Evolutionary conservation across 1,140 invertebrate genomes (phyloP).

Genomic region (Pygmarrhopalites habei): DNA sequence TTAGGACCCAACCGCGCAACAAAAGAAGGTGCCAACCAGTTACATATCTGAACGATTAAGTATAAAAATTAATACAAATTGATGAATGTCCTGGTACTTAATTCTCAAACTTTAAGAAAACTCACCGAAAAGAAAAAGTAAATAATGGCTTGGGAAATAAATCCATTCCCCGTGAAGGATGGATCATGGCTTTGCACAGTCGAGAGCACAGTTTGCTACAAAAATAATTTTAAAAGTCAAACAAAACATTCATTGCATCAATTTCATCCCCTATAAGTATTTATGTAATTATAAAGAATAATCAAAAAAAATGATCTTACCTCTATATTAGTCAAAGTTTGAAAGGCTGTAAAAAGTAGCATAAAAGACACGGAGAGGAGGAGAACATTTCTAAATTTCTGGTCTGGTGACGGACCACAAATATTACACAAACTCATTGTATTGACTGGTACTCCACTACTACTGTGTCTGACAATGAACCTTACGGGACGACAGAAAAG

Average conservation of each 20-base stretch:
- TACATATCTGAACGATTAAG: no score
- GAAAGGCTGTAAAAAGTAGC: conserved; percentile 36
- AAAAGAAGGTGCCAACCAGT: conserved; percentile 87
- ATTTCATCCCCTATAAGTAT: neutral
- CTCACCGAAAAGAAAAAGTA: conserved; percentile 81
- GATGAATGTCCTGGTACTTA: no score
- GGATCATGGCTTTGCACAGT: conserved; percentile 69
- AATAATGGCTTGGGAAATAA: conserved; percentile 79
- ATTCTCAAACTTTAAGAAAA: no score
- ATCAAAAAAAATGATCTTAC: conserved; percentile 7
- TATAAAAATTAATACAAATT: no score
- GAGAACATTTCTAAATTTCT: conserved; percentile 26
- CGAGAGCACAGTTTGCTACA: conserved; percentile 78
- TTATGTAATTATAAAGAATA: neutral
- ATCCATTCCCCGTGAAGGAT: conserved; percentile 73
- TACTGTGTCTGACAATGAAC: no score
- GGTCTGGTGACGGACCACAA: conserved; percentile 12
- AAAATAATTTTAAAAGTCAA: conserved; percentile 33
- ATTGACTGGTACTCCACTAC: neutral
- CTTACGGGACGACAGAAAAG: neutral
- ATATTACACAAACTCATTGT: neutral
- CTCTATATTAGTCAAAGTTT: conserved; percentile 28
- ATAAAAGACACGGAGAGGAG: conserved; percentile 35
- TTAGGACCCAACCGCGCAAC: conserved; percentile 75
- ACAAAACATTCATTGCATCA: neutral